Evolutionary conservation across 2,113 vertebrate genomes (phyloP), one percentile per base, ranked within the genome.

Genomic region (Lichenostomus cassidix): DNA sequence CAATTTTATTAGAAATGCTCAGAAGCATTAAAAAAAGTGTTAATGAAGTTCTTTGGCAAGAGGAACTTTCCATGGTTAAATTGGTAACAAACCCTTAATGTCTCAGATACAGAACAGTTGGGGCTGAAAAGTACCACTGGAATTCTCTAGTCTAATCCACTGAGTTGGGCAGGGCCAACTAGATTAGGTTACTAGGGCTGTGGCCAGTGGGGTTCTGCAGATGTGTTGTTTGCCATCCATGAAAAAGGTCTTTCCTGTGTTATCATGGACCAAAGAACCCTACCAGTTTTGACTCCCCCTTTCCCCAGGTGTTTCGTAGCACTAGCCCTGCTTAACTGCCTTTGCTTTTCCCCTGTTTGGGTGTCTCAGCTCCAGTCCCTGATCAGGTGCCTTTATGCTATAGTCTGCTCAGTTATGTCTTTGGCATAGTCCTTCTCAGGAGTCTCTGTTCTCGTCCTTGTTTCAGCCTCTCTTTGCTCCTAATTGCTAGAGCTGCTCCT

Each of bases 301-400:
- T 52, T 84, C 16, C 22, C 60, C 23, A 39, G 46, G 10, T 14
- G 18, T 49, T 2, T 39, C 15, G 35, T 44, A 28, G 15, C 15
- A 35, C 10, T 21, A 65, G 28, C 4, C 15, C 21, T 31, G 6
- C 52, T 50, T 62, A 21, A 24, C 18, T 41, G 33, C 10, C 44
- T 62, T 7, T 56, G 12, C 28, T 49, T 33, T 70, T 6, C 7
- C 14, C 20, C 0, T 50, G 0, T 37, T 53, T 53, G 11, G 35
- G 13, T 60, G 19, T 25, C 7, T 29, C 27, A 21, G 24, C n/a
- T 42, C 5, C 10, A 47, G 23, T 4, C 4, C 23, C 16, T 58
- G 24, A 11, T 64, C 42, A 56, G 33, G 14, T 47, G 23, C 15
- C 13, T 56, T 62, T 58, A 33, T 56, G 19, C 8, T 70, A 15